Percentiles rank a stretch among this genome's conserved stretches.
These are phyloP conservation scores for Hippocampus guttulatus DNA, from an alignment of 2,113 vertebrate species.

Conservation along the genomic window DNA sequence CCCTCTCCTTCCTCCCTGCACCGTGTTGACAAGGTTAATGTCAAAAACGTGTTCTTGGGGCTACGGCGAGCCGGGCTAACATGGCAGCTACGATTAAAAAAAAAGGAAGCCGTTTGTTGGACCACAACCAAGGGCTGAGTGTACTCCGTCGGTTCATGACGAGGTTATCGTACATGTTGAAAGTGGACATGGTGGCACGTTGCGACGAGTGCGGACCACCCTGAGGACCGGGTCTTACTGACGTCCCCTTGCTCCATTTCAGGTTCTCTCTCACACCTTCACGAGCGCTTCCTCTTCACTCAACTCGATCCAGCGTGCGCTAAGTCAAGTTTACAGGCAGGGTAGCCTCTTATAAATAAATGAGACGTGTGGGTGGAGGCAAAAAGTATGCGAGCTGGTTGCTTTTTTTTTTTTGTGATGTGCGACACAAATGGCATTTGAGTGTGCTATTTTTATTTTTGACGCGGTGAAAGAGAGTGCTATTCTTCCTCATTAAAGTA, in stretches of 20 bases:
- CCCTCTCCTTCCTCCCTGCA: too few species aligned
- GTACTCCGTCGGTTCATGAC: slow-evolving; percentile 54
- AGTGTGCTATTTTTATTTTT: too few species aligned
- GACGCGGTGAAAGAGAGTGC: not conserved
- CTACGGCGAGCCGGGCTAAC: slow-evolving; percentile 37
- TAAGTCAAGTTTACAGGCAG: slow-evolving; percentile 4
- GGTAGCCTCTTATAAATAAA: slow-evolving; percentile 7
- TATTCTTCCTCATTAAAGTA: not conserved
- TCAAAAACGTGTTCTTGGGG: slow-evolving; percentile 64
- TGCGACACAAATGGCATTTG: not conserved
- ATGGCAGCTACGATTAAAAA: slow-evolving; percentile 35
- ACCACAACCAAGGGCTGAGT: slow-evolving; percentile 42
- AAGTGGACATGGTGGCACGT: slow-evolving; percentile 36
- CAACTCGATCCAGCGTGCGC: not conserved
- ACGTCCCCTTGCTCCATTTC: slow-evolving; percentile 26
- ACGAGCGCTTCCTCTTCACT: not conserved
- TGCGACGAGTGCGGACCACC: slow-evolving; percentile 23
- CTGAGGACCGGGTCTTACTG: slow-evolving; percentile 40
- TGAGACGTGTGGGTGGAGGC: not conserved
- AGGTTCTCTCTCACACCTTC: slow-evolving; percentile 8
- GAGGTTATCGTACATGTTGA: slow-evolving; percentile 43
- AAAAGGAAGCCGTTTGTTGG: slow-evolving; percentile 45
- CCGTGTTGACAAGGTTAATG: slow-evolving; percentile 61
- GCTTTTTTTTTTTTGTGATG: not conserved
- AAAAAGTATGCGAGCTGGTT: not conserved